Base-by-base conservation (phyloP, 2,797 vertebrate genomes). In the Cossypha caffra region DNA sequence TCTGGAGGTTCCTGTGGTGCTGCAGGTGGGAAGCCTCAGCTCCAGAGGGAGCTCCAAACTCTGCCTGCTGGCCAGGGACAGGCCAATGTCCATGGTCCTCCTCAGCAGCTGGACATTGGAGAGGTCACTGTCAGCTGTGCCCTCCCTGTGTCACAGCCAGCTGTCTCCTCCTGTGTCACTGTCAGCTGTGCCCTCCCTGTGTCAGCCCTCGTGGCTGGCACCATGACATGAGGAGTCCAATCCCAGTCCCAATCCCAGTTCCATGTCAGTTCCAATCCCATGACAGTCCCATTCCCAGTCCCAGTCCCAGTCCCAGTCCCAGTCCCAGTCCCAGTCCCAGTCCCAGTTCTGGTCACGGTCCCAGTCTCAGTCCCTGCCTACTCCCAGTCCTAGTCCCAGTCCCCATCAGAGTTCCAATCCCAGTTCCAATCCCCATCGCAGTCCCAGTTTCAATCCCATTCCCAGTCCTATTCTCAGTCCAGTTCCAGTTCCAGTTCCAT, bases 221-320 rank as follows among this genome's bases (percentile, higher is more conserved):
- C 17, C 0, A 0, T 6, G 31, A 3, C n/a, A 19, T 0, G 1
- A 71, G 58, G 37, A 81, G 16, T n/a, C n/a, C n/a, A n/a, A 4
- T 79, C 52, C 31, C 37, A 43, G 16, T 12, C 16, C 14, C 28
- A n/a, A 1, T 11, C 14, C 9, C 29, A 28, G 0, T 14, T 47
- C 13, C 13, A 47, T 47, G 21, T 47, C 21, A 47, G 21, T 47
- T 12, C 3, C 23, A 38, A 7, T 51, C 50, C 28, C 26, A 29
- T 45, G 15, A 11, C 25, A 48, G 47, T 48, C 14, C 47, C 47
- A 47, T 9, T 37, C 37, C 37, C 37, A 37, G 37, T 37, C 37
- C 37, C 37, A 37, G 37, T 37, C 37, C 37, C n/a, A n/a, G n/a
- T n/a, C n/a, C n/a, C n/a, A n/a, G n/a, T n/a, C n/a, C n/a, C n/a